phyloP scores from a whole-genome alignment of 2,113 vertebrate genomes.

The Ptilorrhoa leucosticta region DNA sequence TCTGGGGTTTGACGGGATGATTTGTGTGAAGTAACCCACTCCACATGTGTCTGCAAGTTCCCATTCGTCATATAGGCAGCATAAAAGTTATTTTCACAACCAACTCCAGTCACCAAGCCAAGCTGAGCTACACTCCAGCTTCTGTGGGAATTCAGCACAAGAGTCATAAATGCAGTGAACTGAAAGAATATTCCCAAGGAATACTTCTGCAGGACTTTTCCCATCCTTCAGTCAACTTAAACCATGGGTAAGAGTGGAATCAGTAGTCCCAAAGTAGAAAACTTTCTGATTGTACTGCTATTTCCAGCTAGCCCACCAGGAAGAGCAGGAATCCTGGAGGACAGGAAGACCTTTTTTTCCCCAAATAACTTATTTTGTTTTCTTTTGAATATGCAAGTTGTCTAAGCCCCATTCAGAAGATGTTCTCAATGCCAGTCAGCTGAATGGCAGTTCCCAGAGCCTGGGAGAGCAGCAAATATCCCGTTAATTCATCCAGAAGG shows the following conservation, averaged over 20 bases:
- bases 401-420: conserved; percentile 16
- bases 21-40: background rate
- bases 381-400: background rate
- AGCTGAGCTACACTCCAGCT: background rate
- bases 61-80: background rate
- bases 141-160: conserved; percentile 2
- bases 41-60: background rate
- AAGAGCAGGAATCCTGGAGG: background rate
- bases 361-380: conserved; percentile 7
- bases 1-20: background rate
- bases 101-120: background rate
- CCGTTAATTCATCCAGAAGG: background rate
- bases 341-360: background rate
- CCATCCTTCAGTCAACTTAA: background rate
- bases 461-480: background rate
- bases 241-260: background rate
- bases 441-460: conserved; percentile 26
- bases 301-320: conserved; percentile 22
- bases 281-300: background rate
- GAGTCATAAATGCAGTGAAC: background rate
- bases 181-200: conserved; percentile 19
- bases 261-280: background rate
- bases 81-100: background rate
- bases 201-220: background rate
- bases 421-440: background rate